Evolutionary conservation across 2,797 vertebrate species (phyloP), one percentile per base, ranked within the genome.

Genomic region (Coregonus sp.): DNA sequence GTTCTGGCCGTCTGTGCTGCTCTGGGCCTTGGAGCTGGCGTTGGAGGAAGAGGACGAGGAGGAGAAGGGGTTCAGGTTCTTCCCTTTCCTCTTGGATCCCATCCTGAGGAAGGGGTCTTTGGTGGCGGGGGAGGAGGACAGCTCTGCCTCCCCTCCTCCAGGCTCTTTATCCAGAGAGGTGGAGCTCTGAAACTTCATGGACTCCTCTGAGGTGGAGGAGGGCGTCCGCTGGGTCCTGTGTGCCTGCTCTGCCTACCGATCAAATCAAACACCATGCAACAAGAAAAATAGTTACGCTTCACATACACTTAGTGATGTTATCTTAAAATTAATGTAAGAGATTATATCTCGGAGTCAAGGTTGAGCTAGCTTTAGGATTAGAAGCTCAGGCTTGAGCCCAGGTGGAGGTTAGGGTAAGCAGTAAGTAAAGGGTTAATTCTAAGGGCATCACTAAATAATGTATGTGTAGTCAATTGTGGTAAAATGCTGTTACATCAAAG

Each of bases 21-120:
- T 86, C 78, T 86, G 89, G 15, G 80, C 75, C 85, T 92, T 96
- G 89, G 86, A 91, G 67, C 91, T 83, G 65, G 94, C 91, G 89
- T 88, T 87, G 40, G 95, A 93, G 81, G 94, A 91, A 2, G 40
- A 47, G 40, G 40, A 47, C 7, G 40, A 35, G 35, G 35, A 35
- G 69, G 72, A 20, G 83, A 97, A 96, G 84, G 94, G 93, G 85
- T 91, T 92, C 71, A 92, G 90, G 87, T 93, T 94, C 90, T 97
- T 98, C 75, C 96, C 95, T 93, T 96, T 97, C 76, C 96, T 94
- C 83, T 93, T 94, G 70, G 93, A 93, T 70, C 93, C 93, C 68
- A 96, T 95, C 89, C 96, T 94, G 86, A 95, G 92, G 81, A 97
- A 91, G 67, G 93, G 95, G 80, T 96, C 96, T 90, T 93, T 95